Percentiles rank a stretch among this genome's conserved stretches.
Evolutionary conservation across 2,888 invertebrate species (phyloP).

Genomic region (Machimus atricapillus): DNA sequence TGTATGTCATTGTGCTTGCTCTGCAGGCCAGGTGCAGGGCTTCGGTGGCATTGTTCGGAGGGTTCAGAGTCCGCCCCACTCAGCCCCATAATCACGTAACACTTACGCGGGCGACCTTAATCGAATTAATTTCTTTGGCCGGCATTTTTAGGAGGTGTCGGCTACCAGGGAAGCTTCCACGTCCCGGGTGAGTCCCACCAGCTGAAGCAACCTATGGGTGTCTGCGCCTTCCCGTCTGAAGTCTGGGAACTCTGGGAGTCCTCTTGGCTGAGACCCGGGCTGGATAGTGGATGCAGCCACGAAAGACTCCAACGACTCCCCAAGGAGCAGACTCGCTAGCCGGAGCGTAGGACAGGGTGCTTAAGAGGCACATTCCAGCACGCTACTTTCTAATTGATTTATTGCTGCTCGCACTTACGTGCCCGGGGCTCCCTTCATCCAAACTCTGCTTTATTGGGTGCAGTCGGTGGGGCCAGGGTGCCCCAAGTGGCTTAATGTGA

Average conservation of each 20-base stretch:
- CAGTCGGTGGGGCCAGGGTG: not conserved
- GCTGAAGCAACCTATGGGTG: not conserved
- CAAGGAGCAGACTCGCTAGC: not conserved
- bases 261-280: not conserved
- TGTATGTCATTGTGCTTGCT: not conserved
- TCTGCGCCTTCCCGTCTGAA: not conserved
- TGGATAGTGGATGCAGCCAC: not conserved
- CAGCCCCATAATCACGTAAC: conserved; percentile 27
- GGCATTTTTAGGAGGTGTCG: not conserved
- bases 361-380: conserved; percentile 26
- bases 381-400: conserved; percentile 40
- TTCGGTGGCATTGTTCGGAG: not conserved
- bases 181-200: not conserved
- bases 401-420: conserved; percentile 39
- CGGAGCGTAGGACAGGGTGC: not conserved
- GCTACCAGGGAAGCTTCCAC: not conserved
- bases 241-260: not conserved
- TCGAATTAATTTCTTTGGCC: conserved; percentile 12
- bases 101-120: conserved; percentile 30
- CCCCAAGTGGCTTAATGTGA: conserved; percentile 31
- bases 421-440: not conserved
- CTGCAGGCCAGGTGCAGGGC: not conserved
- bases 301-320: not conserved
- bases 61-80: not conserved
- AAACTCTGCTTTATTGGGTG: not conserved